Percentiles rank a stretch among this genome's conserved stretches.
These are phyloP conservation scores for Ochotona curzoniae DNA, from an alignment of 2,113 vertebrate genomes.

Conservation along the genomic window DNA sequence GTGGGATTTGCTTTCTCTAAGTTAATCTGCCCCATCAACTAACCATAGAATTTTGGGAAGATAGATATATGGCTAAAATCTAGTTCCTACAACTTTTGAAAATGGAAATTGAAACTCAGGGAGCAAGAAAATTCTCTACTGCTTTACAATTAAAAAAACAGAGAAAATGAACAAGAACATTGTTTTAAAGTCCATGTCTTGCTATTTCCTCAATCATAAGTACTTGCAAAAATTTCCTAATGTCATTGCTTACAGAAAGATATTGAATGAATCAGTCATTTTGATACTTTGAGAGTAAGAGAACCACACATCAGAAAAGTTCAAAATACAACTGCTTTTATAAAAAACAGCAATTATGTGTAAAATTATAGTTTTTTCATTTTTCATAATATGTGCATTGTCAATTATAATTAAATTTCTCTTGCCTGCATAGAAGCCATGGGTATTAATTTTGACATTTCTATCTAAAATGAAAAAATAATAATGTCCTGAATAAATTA, in stretches of 20 bases:
- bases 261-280: neutral
- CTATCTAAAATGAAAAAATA: neutral
- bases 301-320: neutral
- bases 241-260: neutral
- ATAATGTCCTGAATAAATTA: neutral
- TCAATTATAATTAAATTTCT: slow-evolving; percentile 3
- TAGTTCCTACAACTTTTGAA: neutral
- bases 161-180: too few relatives aligned
- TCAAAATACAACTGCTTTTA: neutral
- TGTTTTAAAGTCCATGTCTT: neutral
- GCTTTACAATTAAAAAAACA: neutral
- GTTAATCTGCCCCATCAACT: neutral
- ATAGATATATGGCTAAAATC: neutral
- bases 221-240: neutral
- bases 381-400: neutral
- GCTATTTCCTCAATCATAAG: neutral
- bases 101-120: neutral
- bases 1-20: neutral
- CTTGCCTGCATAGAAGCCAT: neutral
- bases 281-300: neutral
- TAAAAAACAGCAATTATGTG: neutral
- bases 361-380: neutral
- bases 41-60: neutral
- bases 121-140: neutral
- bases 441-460: neutral